Evolutionary conservation across 2,797 vertebrate species (phyloP).

Genomic region (Nannoperca australis): DNA sequence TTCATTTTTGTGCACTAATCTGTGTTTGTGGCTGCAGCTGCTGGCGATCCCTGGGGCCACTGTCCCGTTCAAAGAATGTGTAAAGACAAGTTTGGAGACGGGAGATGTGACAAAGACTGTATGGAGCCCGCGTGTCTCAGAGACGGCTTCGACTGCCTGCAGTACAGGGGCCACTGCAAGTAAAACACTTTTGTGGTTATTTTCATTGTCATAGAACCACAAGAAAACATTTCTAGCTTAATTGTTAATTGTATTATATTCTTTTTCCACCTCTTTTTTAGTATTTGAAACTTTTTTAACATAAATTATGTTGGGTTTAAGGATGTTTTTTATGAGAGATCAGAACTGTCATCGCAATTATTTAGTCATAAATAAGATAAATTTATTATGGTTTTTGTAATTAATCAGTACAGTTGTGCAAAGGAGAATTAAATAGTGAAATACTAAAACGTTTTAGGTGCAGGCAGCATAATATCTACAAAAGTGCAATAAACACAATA

Average conservation of each 20-base stretch:
- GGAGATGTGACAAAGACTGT: slow-evolving; percentile 87
- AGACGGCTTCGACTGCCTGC: slow-evolving; percentile 90
- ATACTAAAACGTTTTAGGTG: neutral
- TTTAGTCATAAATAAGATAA: neutral
- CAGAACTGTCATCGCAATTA: no score
- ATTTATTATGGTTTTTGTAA: neutral
- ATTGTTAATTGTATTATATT: neutral
- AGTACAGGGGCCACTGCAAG: slow-evolving; percentile 84
- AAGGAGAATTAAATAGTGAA: neutral
- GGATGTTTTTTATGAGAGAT: slow-evolving; percentile 1
- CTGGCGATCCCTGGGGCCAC: slow-evolving; percentile 85
- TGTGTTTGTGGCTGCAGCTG: slow-evolving; percentile 57
- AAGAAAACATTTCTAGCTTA: neutral
- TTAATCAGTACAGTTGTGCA: neutral
- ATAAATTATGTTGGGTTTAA: neutral
- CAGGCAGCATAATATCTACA: neutral
- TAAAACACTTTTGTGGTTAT: slow-evolving; percentile 73
- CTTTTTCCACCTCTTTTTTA: neutral
- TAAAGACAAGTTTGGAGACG: slow-evolving; percentile 86
- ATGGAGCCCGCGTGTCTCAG: slow-evolving; percentile 85
- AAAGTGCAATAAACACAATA: neutral
- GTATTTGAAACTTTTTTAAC: neutral
- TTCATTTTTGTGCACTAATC: neutral
- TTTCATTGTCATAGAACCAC: neutral
- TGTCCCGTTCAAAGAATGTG: slow-evolving; percentile 84